Evolutionary conservation across 2,888 invertebrate species (phyloP).

Genomic region (Cerastoderma edule): DNA sequence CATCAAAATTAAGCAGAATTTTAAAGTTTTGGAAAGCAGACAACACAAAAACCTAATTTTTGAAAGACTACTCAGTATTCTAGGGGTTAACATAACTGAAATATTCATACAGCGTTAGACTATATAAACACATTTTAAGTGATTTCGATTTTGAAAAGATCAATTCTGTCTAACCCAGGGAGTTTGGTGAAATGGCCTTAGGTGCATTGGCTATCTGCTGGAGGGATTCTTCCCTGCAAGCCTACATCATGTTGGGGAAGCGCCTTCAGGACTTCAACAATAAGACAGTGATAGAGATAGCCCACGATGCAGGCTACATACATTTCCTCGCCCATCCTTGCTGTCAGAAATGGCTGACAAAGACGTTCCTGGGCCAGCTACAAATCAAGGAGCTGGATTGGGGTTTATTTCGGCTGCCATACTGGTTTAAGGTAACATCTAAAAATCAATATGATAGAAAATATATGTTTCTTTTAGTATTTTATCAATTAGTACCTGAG

Average conservation of each 20-base stretch:
- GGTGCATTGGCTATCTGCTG: conserved; percentile 81
- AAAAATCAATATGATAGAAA: too few relatives aligned
- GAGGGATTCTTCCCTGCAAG: conserved; percentile 76
- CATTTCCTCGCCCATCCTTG: conserved; percentile 85
- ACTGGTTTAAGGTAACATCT: conserved; percentile 82
- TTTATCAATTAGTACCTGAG: too few relatives aligned
- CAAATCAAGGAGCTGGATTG: conserved; percentile 81
- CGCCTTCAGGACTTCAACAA: conserved; percentile 82
- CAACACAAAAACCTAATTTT: too few relatives aligned
- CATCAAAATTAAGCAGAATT: too few relatives aligned
- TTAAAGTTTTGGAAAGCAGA: too few relatives aligned
- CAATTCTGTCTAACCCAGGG: too few relatives aligned
- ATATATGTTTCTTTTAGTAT: too few relatives aligned
- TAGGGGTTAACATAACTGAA: too few relatives aligned
- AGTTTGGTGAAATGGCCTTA: conserved; percentile 82
- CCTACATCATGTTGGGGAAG: conserved; percentile 81
- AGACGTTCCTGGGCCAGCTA: conserved; percentile 83
- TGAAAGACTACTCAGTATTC: too few relatives aligned
- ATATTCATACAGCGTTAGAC: too few relatives aligned
- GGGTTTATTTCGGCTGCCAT: conserved; percentile 79
- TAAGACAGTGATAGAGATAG: conserved; percentile 83
- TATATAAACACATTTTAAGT: too few relatives aligned
- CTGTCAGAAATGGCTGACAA: conserved; percentile 85
- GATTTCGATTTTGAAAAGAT: too few relatives aligned
- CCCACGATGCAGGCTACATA: conserved; percentile 82